A percentile compares a stretch with the other conserved stretches of the same genome.
phyloP scores from a whole-genome alignment of 2,113 vertebrate species.

The human (Homo sapiens) region DNA sequence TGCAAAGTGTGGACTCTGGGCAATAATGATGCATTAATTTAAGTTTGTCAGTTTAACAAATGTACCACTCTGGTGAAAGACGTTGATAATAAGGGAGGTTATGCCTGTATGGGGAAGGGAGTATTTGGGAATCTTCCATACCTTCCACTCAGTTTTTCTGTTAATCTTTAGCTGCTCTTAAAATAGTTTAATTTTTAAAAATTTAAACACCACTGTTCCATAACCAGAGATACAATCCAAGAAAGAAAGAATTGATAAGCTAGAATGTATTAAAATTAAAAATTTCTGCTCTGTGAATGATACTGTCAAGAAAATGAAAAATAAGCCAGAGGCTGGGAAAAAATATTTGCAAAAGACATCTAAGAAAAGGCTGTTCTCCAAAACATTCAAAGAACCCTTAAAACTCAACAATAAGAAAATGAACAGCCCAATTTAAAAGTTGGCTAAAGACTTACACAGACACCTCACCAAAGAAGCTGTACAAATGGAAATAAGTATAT shows the following conservation, averaged over 20 bases:
- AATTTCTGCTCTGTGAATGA: background rate
- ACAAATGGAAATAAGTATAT: background rate
- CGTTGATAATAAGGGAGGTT: no score
- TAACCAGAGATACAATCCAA: background rate
- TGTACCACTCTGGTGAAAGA: no score
- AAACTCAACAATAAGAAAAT: background rate
- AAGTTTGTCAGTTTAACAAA: no score
- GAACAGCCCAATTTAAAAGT: background rate
- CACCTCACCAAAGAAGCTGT: background rate
- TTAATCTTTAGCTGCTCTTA: no score
- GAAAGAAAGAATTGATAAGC: background rate
- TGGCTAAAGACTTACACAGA: background rate
- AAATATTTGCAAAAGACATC: background rate
- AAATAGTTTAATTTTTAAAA: no score
- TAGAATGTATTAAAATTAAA: background rate
- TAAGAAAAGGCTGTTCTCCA: background rate
- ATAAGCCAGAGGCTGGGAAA: background rate
- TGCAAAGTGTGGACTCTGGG: no score
- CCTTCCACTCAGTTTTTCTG: no score
- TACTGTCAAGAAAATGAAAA: background rate
- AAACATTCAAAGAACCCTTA: background rate
- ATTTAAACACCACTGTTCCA: no score
- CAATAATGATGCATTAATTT: no score
- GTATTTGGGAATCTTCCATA: no score
- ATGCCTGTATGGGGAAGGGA: no score